A percentile compares a stretch with the other conserved stretches of the same genome.
phyloP scores from a whole-genome alignment of 2,797 vertebrate species.

The Chrysocyon brachyurus region DNA sequence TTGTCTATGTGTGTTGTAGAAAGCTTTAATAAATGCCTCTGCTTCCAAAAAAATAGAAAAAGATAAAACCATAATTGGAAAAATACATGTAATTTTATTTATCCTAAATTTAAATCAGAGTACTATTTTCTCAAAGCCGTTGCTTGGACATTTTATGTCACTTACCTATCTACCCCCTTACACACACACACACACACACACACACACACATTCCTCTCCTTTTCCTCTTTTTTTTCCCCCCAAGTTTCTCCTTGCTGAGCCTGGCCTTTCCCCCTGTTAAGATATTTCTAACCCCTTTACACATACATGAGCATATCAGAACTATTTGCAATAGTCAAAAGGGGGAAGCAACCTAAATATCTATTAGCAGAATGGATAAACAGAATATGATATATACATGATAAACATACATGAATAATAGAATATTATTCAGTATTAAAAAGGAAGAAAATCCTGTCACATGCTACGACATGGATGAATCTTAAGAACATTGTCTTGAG shows the following conservation, averaged over 20 bases:
- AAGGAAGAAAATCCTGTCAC: neutral
- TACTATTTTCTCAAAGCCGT: neutral
- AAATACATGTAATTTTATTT: constrained; percentile 9
- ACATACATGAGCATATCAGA: neutral
- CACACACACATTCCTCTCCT: neutral
- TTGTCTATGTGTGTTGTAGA: neutral
- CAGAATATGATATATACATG: neutral
- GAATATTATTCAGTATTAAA: neutral
- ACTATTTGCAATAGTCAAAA: neutral
- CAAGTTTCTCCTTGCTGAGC: neutral
- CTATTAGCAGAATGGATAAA: neutral
- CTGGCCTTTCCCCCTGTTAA: neutral
- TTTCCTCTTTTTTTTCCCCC: neutral
- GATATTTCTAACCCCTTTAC: neutral
- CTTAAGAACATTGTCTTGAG: neutral
- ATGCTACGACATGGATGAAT: neutral
- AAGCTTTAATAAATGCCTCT: neutral
- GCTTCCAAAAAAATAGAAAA: neutral
- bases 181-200: neutral
- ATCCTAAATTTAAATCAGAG: neutral
- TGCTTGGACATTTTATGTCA: neutral
- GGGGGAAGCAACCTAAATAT: neutral
- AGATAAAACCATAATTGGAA: neutral
- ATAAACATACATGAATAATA: too few relatives aligned
- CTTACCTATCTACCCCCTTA: neutral